Evolutionary conservation across 2,113 vertebrate species (phyloP).

Genomic region (Drymodes brunneopygia): DNA sequence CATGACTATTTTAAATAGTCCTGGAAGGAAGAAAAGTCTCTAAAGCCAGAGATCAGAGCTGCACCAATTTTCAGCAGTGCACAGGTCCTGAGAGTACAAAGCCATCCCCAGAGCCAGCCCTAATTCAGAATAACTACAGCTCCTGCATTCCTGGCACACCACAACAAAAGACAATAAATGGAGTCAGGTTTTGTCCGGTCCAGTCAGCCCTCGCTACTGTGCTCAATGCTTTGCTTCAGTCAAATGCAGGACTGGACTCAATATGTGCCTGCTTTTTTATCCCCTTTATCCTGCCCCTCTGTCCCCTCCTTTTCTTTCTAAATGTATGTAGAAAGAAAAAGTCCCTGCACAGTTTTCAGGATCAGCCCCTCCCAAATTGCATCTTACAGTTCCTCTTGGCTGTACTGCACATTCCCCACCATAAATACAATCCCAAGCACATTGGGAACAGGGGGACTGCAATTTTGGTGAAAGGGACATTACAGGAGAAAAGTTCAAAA

Average conservation of each 20-base stretch:
- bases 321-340: neutral
- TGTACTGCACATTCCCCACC: conserved; percentile 10
- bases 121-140: neutral
- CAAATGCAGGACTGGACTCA: neutral
- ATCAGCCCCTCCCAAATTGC: neutral
- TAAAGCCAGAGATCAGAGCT: neutral
- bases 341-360: neutral
- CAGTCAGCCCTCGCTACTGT: neutral
- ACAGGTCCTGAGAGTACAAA: conserved; percentile 22
- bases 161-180: conserved; percentile 36
- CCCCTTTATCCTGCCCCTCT: neutral
- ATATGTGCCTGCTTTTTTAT: neutral
- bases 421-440: conserved; percentile 1
- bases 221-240: conserved; percentile 22
- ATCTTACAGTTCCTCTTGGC: neutral
- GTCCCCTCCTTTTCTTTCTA: neutral
- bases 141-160: conserved; percentile 36
- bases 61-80: neutral
- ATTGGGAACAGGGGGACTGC: neutral
- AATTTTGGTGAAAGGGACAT: neutral
- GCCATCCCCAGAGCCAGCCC: neutral
- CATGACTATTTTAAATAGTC: neutral
- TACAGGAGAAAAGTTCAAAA: conserved; percentile 17
- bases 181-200: conserved; percentile 34
- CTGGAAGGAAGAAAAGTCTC: neutral